Percentiles rank a stretch among this genome's conserved stretches.
Evolutionary conservation across 2,797 vertebrate species (phyloP).

Genomic region (Xenops minutus): DNA sequence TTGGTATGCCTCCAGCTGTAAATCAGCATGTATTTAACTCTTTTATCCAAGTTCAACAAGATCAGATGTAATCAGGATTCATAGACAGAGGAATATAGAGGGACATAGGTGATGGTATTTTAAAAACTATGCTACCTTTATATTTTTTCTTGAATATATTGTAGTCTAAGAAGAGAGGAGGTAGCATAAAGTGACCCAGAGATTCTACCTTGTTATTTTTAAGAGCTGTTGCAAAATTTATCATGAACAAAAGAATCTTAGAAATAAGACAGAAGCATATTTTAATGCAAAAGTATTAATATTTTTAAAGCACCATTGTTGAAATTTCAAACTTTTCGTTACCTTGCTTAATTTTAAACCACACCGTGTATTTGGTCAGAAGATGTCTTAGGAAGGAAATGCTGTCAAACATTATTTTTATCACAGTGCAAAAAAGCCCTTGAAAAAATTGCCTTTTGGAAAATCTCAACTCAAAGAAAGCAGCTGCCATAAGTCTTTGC

Average conservation of each 20-base stretch:
- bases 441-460: background rate
- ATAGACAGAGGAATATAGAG: background rate
- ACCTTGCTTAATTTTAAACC: background rate
- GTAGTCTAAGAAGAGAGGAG: background rate
- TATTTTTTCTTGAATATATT: background rate
- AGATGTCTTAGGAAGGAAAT: background rate
- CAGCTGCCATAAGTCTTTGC: background rate
- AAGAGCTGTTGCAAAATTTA: background rate
- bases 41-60: background rate
- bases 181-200: background rate
- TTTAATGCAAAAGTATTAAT: background rate
- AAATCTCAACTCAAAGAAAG: background rate
- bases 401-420: background rate
- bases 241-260: background rate
- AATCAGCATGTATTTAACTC: background rate
- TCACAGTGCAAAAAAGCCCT: background rate
- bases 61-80: background rate
- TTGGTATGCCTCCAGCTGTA: background rate
- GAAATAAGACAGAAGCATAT: background rate
- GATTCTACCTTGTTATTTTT: background rate
- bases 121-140: background rate
- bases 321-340: background rate
- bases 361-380: background rate
- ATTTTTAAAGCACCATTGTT: background rate
- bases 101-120: background rate